Conservation (phyloP, 2,797 vertebrate species). For the Sebastes aleutianus region DNA sequence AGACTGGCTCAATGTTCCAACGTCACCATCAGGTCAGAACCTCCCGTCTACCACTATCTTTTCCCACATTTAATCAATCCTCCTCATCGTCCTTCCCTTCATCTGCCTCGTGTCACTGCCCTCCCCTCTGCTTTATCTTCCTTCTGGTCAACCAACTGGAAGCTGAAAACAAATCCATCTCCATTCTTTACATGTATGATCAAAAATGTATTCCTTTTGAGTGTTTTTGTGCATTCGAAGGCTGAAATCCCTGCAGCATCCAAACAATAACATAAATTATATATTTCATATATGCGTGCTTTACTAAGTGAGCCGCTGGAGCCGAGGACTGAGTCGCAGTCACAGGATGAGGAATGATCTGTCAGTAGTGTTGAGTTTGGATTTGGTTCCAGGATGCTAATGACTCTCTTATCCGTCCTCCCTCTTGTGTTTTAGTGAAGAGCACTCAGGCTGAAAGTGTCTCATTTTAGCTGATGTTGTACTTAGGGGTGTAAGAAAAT, state of each 20-base stretch:
- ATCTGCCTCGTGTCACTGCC: neutral
- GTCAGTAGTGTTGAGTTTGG: neutral
- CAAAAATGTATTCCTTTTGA: slow-evolving; percentile 52
- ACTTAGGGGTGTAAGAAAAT: neutral
- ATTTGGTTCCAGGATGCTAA: neutral
- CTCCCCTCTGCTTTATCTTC: neutral
- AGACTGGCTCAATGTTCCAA: slow-evolving; percentile 91
- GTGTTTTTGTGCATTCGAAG: slow-evolving; percentile 36
- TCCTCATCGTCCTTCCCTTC: neutral
- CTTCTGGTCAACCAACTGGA: slow-evolving; percentile 21
- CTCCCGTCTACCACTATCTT: neutral
- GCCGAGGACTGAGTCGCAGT: slow-evolving; percentile 9
- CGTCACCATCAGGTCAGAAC: slow-evolving; percentile 90
- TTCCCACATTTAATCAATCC: neutral
- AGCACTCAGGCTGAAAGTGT: neutral
- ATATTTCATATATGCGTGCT: slow-evolving; percentile 32
- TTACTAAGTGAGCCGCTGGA: slow-evolving; percentile 21
- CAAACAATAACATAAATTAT: slow-evolving; percentile 58
- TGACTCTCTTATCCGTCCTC: neutral
- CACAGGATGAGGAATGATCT: slow-evolving; percentile 38
- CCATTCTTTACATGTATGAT: slow-evolving; percentile 12
- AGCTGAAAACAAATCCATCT: slow-evolving; percentile 16
- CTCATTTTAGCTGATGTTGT: neutral
- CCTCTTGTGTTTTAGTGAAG: neutral
- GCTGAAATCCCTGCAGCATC: slow-evolving; percentile 18